These are phyloP conservation scores for Pyxicephalus adspersus DNA, from an alignment of 2,113 vertebrate species.

Conservation along the genomic window DNA sequence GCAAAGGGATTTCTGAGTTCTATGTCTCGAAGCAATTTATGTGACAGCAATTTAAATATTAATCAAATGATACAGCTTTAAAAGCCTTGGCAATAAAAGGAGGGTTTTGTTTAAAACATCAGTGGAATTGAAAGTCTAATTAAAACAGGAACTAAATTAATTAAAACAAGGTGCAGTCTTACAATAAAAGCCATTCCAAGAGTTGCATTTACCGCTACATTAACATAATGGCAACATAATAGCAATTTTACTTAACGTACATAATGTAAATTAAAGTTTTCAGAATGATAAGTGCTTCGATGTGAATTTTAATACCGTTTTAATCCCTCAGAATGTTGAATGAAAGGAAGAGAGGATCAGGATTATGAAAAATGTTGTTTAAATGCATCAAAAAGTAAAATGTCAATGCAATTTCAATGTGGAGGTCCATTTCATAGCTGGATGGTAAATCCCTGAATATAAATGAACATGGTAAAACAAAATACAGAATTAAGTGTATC, in stretches of 20 bases:
- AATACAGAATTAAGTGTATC: too few relatives aligned
- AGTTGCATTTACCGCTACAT: constrained; percentile 30
- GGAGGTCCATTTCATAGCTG: not conserved
- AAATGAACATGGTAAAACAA: too few relatives aligned
- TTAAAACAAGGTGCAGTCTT: constrained; percentile 27
- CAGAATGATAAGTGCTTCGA: constrained; percentile 18
- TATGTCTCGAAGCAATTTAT: not conserved
- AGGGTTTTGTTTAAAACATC: constrained; percentile 49
- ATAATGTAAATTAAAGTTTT: constrained; percentile 27
- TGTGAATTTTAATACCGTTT: constrained; percentile 47
- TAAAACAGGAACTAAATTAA: constrained; percentile 13
- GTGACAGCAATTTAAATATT: constrained; percentile 9
- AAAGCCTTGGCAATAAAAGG: constrained; percentile 33
- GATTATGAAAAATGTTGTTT: constrained; percentile 7
- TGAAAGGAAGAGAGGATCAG: constrained; percentile 17
- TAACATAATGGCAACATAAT: constrained; percentile 39
- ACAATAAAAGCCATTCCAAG: constrained; percentile 21
- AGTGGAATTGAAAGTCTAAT: constrained; percentile 49
- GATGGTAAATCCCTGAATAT: too few relatives aligned
- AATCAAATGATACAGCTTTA: constrained; percentile 15
- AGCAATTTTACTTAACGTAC: constrained; percentile 53
- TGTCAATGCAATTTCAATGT: not conserved
- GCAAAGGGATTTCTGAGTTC: not conserved
- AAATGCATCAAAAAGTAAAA: constrained; percentile 25
- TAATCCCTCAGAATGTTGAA: constrained; percentile 48